phyloP scores from a whole-genome alignment of 1,140 invertebrate genomes.

The Melitaea cinxia region DNA sequence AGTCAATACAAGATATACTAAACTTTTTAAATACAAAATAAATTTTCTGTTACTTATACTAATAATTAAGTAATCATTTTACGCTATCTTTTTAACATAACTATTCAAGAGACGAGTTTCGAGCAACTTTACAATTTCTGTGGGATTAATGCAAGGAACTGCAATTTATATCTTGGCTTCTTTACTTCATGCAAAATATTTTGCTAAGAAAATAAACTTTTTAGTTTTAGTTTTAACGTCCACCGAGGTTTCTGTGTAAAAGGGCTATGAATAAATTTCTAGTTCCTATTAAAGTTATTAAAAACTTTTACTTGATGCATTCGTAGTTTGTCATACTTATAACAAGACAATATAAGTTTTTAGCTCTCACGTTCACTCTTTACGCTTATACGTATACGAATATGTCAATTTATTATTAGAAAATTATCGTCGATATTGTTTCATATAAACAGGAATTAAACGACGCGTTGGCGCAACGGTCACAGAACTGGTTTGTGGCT shows the following conservation, averaged over 20 bases:
- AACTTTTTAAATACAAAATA: too few relatives aligned
- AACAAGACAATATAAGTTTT: too few relatives aligned
- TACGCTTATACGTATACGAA: too few relatives aligned
- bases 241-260: slow-evolving; percentile 5
- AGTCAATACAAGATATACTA: too few relatives aligned
- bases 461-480: too few relatives aligned
- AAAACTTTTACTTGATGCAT: neutral
- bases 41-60: neutral
- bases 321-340: neutral
- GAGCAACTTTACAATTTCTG: slow-evolving; percentile 10
- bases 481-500: too few relatives aligned
- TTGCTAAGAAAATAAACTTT: slow-evolving; percentile 12
- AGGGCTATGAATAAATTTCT: slow-evolving; percentile 14
- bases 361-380: too few relatives aligned
- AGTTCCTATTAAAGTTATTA: slow-evolving; percentile 1
- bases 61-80: neutral
- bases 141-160: slow-evolving; percentile 13
- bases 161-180: slow-evolving; percentile 20
- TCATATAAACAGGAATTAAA: too few relatives aligned
- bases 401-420: too few relatives aligned
- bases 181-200: slow-evolving; percentile 18
- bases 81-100: neutral
- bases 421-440: too few relatives aligned
- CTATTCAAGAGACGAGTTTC: neutral
- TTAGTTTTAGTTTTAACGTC: slow-evolving; percentile 8